Evolutionary conservation across 2,113 vertebrate species (phyloP).

Genomic region (Clarias macrocephalus): DNA sequence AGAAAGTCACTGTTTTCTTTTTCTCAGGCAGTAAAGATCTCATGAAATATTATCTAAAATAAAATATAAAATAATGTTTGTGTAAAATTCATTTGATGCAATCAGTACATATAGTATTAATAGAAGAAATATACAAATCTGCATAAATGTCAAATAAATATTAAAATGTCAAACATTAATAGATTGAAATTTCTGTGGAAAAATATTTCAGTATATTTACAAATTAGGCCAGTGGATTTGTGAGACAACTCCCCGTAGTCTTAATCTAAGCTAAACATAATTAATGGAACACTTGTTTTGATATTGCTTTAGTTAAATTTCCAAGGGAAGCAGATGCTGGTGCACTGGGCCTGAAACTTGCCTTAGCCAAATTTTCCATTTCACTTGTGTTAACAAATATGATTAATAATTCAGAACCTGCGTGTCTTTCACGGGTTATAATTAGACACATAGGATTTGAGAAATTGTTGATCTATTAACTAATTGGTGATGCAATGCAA

Average conservation of each 20-base stretch:
- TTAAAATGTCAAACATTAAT: neutral
- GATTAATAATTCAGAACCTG: constrained; percentile 65
- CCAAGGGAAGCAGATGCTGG: constrained; percentile 4
- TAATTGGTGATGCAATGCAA: neutral
- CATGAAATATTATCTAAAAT: no score
- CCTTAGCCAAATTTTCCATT: constrained; percentile 35
- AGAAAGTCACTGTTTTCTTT: no score
- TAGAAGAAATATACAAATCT: neutral
- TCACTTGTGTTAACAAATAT: constrained; percentile 39
- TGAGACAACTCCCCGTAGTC: constrained; percentile 1
- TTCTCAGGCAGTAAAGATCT: no score
- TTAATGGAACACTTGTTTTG: constrained; percentile 47
- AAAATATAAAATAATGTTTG: neutral
- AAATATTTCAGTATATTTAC: constrained; percentile 29
- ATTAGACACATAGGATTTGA: constrained; percentile 40
- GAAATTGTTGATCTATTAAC: neutral
- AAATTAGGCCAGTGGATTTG: neutral
- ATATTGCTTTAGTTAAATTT: constrained; percentile 4
- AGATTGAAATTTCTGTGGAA: neutral
- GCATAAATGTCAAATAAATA: neutral
- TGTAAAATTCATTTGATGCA: neutral
- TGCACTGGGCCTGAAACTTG: constrained; percentile 2
- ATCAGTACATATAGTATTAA: neutral
- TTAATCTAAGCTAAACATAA: constrained; percentile 35
- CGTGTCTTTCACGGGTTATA: constrained; percentile 44